Evolutionary conservation across 37 sponge, comb jelly and placozoan genomes (phyloP), one percentile per base, ranked within the genome.

Genomic region (Aplysina aerophoba): DNA sequence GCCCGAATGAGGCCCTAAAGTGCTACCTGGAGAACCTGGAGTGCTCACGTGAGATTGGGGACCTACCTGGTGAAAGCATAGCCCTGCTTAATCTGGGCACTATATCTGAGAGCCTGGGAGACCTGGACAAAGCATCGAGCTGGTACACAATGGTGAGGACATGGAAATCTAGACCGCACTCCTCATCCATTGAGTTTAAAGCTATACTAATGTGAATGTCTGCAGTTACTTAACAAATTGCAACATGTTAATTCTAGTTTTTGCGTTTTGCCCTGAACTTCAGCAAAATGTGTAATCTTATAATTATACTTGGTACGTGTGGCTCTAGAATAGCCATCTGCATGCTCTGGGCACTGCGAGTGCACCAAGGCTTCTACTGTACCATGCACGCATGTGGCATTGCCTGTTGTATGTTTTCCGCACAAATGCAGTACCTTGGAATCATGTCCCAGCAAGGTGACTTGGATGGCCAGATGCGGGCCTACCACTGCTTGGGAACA

Each of bases 111-210:
- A 74, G 75, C n/a, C 40, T 81, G 33, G 85, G 80, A 6, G 24
- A 88, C 3, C 39, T 72, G 33, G 53, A 90, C 34, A 80, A 93
- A 25, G 83, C 90, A 5, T 78, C 87, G n/a, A 85, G 84, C n/a
- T 90, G 94, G 91, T 64, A 93, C 79, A 88, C 88, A 34, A 60
- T 92, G 85, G 92, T 92, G 36, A 85, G 86, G 74, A n/a, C n/a
- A n/a, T n/a, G n/a, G n/a, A n/a, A n/a, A n/a, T n/a, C n/a, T n/a
- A n/a, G n/a, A n/a, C n/a, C n/a, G n/a, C n/a, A n/a, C n/a, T n/a
- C n/a, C n/a, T n/a, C n/a, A n/a, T n/a, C n/a, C n/a, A n/a, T n/a
- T n/a, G n/a, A n/a, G n/a, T n/a, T n/a, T n/a, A n/a, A n/a, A n/a
- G n/a, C n/a, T n/a, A n/a, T n/a, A n/a, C n/a, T n/a, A n/a, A n/a